Base-by-base conservation (phyloP, 2,888 invertebrate species). In the Cepaea hortensis region DNA sequence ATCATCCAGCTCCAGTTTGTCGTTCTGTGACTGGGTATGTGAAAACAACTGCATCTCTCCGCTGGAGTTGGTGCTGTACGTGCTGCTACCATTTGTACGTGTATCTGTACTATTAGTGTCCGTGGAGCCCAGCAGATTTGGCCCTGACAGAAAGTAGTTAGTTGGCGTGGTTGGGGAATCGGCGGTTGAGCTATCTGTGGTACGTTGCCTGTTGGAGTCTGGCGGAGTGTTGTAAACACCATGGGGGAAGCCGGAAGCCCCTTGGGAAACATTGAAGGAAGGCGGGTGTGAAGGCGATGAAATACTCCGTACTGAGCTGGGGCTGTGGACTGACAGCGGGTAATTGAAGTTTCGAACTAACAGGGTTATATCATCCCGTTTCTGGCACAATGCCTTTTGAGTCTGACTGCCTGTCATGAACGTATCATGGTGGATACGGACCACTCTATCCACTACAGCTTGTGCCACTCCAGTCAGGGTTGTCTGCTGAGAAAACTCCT, bases 271-370 rank as follows among this genome's bases (percentile, higher is more conserved):
- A 46, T 68, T 87, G 50, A 79, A 65, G 5, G 70, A n/a, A 6
- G 76, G 75, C 3, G 85, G 80, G 18, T 85, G 83, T 55, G 87
- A 72, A 13, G 87, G 82, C n/a, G 84, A 81, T 65, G 77, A 83
- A 50, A 90, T 88, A 73, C 81, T 86, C 1, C 81, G 81, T 7
- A 87, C 48, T 18, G 90, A 90, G 23, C 91, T 93, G 4, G 94
- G 93, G 87, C 93, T 95, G 73, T 92, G 91, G 0, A 96, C 96
- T 89, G 96, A 96, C 46, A 97, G 94, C 0, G 96, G 96, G 92
- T 96, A 97, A 92, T 97, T 97, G 91, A 98, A 98, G 94, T 98
- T 98, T 76, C 98, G 95, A 85, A 98, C 96, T 0, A 98, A 94
- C 46, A 98, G 95, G 0, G 98, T 97, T 93, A 98, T 97, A 91